These are phyloP conservation scores for Idris sp. DNA, from an alignment of 1,140 invertebrate genomes.

Conservation along the genomic window DNA sequence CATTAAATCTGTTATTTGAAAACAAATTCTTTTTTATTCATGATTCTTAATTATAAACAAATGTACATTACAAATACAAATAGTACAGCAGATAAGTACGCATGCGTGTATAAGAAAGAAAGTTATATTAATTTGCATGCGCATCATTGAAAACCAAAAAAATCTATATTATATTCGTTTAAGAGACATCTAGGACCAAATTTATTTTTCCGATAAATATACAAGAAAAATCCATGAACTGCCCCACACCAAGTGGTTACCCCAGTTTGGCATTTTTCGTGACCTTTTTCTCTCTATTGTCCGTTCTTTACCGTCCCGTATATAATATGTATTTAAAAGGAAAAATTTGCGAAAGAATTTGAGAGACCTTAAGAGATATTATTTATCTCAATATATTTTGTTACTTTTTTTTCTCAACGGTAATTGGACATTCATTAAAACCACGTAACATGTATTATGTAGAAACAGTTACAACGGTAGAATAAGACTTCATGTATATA, in stretches of 20 bases:
- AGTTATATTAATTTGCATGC: slow-evolving; percentile 40
- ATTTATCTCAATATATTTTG: slow-evolving; percentile 69
- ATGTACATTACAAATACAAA: slow-evolving; percentile 51
- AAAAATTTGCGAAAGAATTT: slow-evolving; percentile 31
- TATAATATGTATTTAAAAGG: too few relatives aligned
- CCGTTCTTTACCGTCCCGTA: too few relatives aligned
- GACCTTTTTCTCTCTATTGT: slow-evolving; percentile 13
- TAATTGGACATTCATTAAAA: slow-evolving; percentile 72
- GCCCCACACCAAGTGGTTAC: slow-evolving; percentile 14
- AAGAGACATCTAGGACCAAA: slow-evolving; percentile 36
- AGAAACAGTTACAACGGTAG: slow-evolving; percentile 73
- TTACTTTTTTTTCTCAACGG: slow-evolving; percentile 67
- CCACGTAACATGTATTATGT: slow-evolving; percentile 70
- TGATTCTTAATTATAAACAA: slow-evolving; percentile 53
- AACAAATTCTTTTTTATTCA: slow-evolving; percentile 50
- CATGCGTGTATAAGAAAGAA: slow-evolving; percentile 34
- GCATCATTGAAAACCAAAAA: slow-evolving; percentile 32
- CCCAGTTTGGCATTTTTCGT: slow-evolving; percentile 2
- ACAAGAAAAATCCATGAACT: slow-evolving; percentile 25
- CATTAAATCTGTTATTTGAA: too few relatives aligned
- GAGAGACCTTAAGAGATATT: slow-evolving; percentile 55
- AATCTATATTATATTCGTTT: slow-evolving; percentile 40
- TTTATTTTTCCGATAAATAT: slow-evolving; percentile 22
- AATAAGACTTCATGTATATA: slow-evolving; percentile 67
- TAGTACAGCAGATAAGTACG: slow-evolving; percentile 45